phyloP scores from a whole-genome alignment of 2,113 vertebrate species.

The Oreotrochilus melanogaster region DNA sequence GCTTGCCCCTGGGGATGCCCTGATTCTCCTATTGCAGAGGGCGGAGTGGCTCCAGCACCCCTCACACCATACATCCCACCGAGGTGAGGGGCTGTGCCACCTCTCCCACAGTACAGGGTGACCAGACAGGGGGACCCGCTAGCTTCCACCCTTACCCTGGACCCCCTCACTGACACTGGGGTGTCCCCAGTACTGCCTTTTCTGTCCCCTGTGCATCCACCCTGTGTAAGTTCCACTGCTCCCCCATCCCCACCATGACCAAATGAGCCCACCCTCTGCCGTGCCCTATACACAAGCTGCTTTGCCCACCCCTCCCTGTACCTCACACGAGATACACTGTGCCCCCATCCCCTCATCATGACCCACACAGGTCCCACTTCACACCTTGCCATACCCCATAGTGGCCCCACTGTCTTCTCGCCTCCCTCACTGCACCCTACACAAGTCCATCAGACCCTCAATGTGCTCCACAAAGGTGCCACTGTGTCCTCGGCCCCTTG shows the following conservation, averaged over 20 bases:
- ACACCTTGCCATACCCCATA: background rate
- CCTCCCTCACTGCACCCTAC: background rate
- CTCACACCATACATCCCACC: accelerated
- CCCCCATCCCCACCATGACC: accelerated
- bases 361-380: accelerated
- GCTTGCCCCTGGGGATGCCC: background rate
- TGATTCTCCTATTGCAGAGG: accelerated
- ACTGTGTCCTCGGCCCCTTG: background rate
- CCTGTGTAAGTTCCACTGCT: accelerated
- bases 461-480: accelerated
- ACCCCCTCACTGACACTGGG: background rate
- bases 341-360: accelerated
- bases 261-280: background rate
- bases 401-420: too few species aligned
- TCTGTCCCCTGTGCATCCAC: background rate
- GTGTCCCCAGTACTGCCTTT: background rate
- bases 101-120: background rate
- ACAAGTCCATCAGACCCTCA: background rate
- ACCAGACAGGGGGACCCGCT: accelerated
- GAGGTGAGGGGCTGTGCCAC: accelerated
- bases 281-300: accelerated
- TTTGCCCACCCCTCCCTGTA: background rate
- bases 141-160: too few species aligned
- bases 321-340: background rate
- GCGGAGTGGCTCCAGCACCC: too few species aligned